Conservation (phyloP, 2,888 invertebrate species). For the Tetranychus piercei region DNA sequence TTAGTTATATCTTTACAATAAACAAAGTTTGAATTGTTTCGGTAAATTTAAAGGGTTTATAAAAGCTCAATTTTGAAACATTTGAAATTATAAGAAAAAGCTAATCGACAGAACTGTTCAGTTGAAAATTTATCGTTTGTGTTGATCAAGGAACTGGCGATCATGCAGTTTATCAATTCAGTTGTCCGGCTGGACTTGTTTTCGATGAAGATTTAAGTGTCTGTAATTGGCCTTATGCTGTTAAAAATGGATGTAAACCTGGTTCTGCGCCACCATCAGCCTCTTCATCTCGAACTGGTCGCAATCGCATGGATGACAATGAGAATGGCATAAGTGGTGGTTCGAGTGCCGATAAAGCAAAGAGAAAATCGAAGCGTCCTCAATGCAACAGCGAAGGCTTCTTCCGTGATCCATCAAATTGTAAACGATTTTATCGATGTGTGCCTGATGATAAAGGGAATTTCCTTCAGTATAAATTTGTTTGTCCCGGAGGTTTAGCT, state of each 20-base stretch:
- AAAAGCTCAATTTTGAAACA: too few relatives aligned
- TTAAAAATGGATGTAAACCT: slow-evolving; percentile 44
- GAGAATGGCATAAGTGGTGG: slow-evolving; percentile 7
- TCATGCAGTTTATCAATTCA: slow-evolving; percentile 41
- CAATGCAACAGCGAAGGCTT: slow-evolving; percentile 26
- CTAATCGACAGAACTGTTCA: slow-evolving; percentile 25
- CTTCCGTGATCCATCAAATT: slow-evolving; percentile 26
- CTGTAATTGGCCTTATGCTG: slow-evolving; percentile 58
- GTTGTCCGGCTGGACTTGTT: slow-evolving; percentile 55
- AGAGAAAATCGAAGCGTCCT: background rate
- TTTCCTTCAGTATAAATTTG: slow-evolving; percentile 30
- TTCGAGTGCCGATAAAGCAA: background rate
- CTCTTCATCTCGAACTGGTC: background rate
- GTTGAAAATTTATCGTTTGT: slow-evolving; percentile 27
- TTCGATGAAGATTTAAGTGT: slow-evolving; percentile 42
- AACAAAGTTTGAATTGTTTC: too few relatives aligned
- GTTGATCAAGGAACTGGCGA: slow-evolving; percentile 22
- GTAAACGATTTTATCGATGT: slow-evolving; percentile 27
- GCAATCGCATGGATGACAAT: background rate
- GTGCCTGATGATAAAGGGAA: slow-evolving; percentile 18
- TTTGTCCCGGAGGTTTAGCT: slow-evolving; percentile 55
- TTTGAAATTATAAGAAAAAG: too few relatives aligned
- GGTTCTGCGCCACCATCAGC: slow-evolving; percentile 1
- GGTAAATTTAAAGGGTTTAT: too few relatives aligned
- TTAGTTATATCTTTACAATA: too few relatives aligned